phyloP scores from a whole-genome alignment of 2,113 vertebrate genomes.

The Anoura caudifer region DNA sequence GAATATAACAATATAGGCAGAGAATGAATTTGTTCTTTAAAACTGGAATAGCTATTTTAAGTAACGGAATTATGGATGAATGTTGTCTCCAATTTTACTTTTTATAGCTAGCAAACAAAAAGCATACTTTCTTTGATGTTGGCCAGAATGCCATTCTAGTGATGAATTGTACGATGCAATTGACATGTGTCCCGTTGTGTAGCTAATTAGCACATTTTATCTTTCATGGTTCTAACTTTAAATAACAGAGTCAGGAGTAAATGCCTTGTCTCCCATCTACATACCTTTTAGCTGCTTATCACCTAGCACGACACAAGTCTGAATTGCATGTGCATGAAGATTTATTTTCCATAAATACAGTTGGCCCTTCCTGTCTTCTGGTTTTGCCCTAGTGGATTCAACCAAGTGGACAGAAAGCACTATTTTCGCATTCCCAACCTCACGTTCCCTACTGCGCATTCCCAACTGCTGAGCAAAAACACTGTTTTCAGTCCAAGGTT shows the following conservation, averaged over 20 bases:
- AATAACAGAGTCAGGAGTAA: neutral
- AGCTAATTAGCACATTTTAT: slow-evolving; percentile 27
- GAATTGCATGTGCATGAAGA: neutral
- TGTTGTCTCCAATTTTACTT: neutral
- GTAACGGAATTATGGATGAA: neutral
- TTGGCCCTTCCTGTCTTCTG: neutral
- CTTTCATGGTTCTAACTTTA: neutral
- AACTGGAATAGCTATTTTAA: neutral
- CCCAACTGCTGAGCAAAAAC: neutral
- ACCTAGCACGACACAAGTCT: neutral
- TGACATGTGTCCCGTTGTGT: neutral
- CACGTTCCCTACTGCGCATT: neutral
- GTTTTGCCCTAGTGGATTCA: neutral
- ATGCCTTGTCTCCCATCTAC: neutral
- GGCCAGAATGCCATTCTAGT: neutral
- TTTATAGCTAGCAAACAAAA: neutral
- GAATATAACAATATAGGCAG: neutral
- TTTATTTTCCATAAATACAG: neutral
- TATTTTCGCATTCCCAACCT: neutral
- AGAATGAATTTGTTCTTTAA: neutral
- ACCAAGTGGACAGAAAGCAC: neutral
- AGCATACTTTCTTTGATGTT: neutral
- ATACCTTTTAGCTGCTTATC: neutral
- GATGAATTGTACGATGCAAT: neutral
- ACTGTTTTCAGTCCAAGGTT: neutral